Conservation (phyloP, 2,113 vertebrate genomes). For the Agelaius tricolor region DNA sequence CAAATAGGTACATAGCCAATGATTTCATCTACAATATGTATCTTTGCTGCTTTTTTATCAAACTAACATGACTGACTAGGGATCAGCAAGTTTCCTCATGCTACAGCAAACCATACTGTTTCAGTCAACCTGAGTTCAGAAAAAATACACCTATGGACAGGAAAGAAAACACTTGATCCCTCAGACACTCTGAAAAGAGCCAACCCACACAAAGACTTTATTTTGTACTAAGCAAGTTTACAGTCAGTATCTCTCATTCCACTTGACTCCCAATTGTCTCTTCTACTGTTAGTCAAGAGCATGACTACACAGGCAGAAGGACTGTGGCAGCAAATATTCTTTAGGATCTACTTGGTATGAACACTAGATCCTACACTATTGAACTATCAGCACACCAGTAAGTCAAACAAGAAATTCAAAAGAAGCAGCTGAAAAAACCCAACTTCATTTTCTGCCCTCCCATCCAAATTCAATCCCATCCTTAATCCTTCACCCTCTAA, state of each 20-base stretch:
- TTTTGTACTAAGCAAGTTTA: not conserved
- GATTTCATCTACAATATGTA: not conserved
- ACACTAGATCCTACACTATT: not conserved
- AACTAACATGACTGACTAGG: not conserved
- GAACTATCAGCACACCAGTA: not conserved
- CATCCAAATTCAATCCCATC: not conserved
- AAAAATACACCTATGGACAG: not conserved
- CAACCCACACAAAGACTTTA: not conserved
- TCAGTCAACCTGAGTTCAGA: not conserved
- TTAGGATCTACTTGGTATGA: not conserved
- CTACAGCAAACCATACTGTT: not conserved
- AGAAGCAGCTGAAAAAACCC: not conserved
- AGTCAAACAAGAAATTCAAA: not conserved
- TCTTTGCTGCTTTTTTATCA: not conserved
- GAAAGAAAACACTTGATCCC: not conserved
- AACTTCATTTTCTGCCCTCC: not conserved
- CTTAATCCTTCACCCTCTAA: not conserved
- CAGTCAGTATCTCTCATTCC: not conserved
- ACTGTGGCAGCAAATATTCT: not conserved
- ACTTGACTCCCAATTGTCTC: not conserved
- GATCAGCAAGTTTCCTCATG: not conserved
- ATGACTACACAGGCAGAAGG: not conserved
- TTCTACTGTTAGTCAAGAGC: not conserved
- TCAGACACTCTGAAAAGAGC: not conserved
- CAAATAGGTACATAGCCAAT: not conserved